These are phyloP conservation scores for Helleia helle DNA, from an alignment of 2,888 invertebrate species.

Conservation along the genomic window DNA sequence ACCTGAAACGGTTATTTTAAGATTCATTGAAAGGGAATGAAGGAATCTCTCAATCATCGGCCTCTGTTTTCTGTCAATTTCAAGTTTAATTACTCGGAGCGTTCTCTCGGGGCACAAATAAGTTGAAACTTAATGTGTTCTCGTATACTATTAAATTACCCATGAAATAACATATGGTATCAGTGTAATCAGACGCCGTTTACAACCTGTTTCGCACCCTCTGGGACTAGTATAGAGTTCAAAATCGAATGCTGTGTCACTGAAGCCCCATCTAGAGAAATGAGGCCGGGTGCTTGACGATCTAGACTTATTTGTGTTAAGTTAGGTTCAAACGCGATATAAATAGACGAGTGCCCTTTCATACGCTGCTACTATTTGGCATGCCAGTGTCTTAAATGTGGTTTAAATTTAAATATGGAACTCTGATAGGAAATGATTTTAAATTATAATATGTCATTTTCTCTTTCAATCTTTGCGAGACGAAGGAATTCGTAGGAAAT, in stretches of 20 bases:
- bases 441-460: too few species aligned
- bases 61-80: too few species aligned
- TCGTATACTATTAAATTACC: constrained; percentile 4
- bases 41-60: too few species aligned
- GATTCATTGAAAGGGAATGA: too few species aligned
- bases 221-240: constrained; percentile 1
- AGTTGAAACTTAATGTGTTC: not conserved
- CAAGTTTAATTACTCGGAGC: not conserved
- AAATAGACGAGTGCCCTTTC: constrained; percentile 8
- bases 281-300: constrained; percentile 35
- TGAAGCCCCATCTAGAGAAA: constrained; percentile 46
- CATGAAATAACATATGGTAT: constrained; percentile 7
- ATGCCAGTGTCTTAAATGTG: too few species aligned
- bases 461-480: too few species aligned
- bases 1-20: too few species aligned
- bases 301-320: constrained; percentile 25
- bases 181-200: not conserved
- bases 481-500: too few species aligned
- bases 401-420: too few species aligned
- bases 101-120: not conserved
- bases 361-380: too few species aligned
- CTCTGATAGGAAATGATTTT: too few species aligned
- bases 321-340: constrained; percentile 14
- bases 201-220: not conserved
- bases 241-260: not conserved